A percentile compares a stretch with the other conserved stretches of the same genome.
These are phyloP conservation scores for Ormyrus pomaceus DNA, from an alignment of 2,888 invertebrate species.

Conservation along the genomic window DNA sequence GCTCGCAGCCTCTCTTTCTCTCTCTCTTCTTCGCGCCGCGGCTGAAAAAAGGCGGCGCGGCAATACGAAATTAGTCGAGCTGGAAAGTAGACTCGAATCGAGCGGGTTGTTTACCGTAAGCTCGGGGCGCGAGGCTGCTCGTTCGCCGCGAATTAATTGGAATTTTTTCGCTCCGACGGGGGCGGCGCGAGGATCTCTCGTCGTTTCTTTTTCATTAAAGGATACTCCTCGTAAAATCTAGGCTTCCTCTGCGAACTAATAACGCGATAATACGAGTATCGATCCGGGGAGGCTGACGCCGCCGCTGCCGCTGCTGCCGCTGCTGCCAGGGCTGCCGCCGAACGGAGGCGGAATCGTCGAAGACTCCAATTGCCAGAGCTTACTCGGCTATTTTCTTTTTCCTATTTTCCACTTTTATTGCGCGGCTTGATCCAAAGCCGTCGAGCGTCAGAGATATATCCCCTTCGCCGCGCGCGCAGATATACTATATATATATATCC, in stretches of 20 bases:
- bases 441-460: conserved; percentile 5
- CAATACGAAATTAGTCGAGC: no score
- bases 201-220: conserved; percentile 30
- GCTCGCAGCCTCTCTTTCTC: no score
- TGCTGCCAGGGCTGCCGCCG: not conserved
- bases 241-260: conserved; percentile 24
- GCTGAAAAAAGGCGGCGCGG: no score
- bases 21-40: no score
- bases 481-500: not conserved
- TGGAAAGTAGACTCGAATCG: no score
- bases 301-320: not conserved
- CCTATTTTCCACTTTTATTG: conserved; percentile 31
- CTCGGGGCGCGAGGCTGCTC: no score
- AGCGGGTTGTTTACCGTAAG: not conserved
- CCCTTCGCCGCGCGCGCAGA: not conserved
- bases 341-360: conserved; percentile 36
- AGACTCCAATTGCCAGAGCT: conserved; percentile 42
- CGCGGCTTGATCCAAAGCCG: not conserved
- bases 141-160: conserved; percentile 15
- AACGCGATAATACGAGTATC: conserved; percentile 48
- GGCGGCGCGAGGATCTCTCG: conserved; percentile 7
- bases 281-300: conserved; percentile 3
- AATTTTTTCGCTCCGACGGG: conserved; percentile 10
- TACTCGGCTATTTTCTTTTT: conserved; percentile 42
- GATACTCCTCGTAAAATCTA: conserved; percentile 31